These are phyloP conservation scores for Aleiodes sp. DNA, from an alignment of 1,140 invertebrate species.

Conservation along the genomic window DNA sequence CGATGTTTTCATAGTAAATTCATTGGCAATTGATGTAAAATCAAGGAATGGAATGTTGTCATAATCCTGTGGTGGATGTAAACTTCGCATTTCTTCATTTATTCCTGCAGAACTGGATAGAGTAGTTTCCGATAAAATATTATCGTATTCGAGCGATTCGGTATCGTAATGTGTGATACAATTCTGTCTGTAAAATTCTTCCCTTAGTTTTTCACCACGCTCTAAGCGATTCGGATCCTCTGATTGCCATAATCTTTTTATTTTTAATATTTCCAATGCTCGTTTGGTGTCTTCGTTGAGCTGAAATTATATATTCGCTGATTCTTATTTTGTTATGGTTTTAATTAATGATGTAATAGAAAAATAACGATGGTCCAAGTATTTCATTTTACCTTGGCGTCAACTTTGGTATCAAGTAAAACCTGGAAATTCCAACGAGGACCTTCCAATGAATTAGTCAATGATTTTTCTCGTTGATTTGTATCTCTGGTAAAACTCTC, in stretches of 20 bases:
- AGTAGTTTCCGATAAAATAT: no score
- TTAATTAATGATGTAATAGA: no score
- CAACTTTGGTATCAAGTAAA: neutral
- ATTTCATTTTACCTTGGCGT: neutral
- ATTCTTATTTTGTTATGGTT: no score
- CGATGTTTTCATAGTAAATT: neutral
- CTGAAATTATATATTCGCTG: conserved; percentile 33
- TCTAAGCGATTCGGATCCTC: conserved; percentile 40
- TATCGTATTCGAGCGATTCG: neutral
- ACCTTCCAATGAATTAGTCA: neutral
- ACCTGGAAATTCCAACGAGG: conserved; percentile 40
- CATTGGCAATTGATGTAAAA: neutral
- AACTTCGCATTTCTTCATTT: neutral
- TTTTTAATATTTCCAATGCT: conserved; percentile 36
- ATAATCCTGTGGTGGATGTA: neutral
- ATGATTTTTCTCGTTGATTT: neutral
- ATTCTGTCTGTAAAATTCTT: conserved; percentile 36
- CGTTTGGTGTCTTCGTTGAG: conserved; percentile 42
- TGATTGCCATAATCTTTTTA: conserved; percentile 47
- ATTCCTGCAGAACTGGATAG: neutral
- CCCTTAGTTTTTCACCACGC: conserved; percentile 41
- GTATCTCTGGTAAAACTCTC: neutral
- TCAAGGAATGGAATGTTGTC: neutral
- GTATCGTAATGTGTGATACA: neutral
- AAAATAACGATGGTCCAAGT: neutral